Conservation (phyloP, 2,113 vertebrate species). For the Alectura lathami region DNA sequence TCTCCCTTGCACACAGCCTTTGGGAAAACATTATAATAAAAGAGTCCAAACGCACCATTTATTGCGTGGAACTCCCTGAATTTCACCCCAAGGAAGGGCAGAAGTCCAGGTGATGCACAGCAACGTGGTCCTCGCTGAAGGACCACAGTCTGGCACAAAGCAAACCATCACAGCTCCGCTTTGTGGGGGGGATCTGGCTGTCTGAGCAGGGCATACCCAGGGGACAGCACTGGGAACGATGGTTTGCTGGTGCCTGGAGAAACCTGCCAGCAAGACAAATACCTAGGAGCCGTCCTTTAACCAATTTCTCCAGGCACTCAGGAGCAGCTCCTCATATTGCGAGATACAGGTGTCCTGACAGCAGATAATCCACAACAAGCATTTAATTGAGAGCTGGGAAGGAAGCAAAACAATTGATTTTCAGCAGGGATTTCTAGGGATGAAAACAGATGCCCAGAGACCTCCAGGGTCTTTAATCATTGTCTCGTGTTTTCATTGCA, state of each 20-base stretch:
- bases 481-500: background rate
- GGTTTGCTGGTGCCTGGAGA: background rate
- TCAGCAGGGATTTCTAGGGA: background rate
- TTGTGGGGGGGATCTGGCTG: accelerated
- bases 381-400: background rate
- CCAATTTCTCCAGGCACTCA: background rate
- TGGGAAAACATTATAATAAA: background rate
- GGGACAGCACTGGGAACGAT: background rate
- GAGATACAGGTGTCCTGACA: background rate
- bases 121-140: accelerated
- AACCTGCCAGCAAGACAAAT: background rate
- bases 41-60: background rate
- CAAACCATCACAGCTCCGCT: accelerated
- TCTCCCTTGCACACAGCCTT: background rate
- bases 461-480: background rate
- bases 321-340: background rate
- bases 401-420: background rate
- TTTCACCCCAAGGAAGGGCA: background rate
- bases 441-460: background rate
- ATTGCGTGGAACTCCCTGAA: background rate
- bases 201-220: background rate
- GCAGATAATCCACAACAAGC: background rate
- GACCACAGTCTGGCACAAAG: accelerated
- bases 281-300: background rate
- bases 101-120: background rate